Percentiles rank a stretch among this genome's conserved stretches.
Evolutionary conservation across 2,113 vertebrate genomes (phyloP).

Genomic region (Alexandromys fortis): DNA sequence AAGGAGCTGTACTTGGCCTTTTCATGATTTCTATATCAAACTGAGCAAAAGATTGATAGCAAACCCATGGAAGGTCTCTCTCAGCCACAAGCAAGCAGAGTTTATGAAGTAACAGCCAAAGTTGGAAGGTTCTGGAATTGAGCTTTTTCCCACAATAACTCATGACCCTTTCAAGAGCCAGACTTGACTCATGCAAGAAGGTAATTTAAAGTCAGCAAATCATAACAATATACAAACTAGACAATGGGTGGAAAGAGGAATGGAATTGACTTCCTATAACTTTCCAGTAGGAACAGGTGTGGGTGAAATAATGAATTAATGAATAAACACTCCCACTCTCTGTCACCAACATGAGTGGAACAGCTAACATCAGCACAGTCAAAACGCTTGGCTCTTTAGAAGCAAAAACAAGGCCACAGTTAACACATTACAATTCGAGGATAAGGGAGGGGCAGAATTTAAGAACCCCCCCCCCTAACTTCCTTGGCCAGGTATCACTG

Average conservation of each 20-base stretch:
- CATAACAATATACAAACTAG: not conserved
- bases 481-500: not conserved
- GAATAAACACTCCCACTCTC: not conserved
- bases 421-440: not conserved
- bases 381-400: not conserved
- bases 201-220: slow-evolving; percentile 15
- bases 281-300: not conserved
- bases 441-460: not conserved
- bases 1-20: not conserved
- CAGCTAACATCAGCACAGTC: not conserved
- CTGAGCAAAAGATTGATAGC: not conserved
- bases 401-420: not conserved
- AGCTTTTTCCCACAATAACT: not conserved
- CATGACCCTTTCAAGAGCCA: not conserved
- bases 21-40: not conserved
- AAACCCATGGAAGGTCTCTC: not conserved
- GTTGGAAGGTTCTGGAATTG: not conserved
- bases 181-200: not conserved
- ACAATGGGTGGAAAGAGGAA: not conserved
- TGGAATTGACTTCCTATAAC: not conserved
- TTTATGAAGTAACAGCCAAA: not conserved
- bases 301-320: slow-evolving; percentile 1
- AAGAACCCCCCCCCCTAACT: accelerated
- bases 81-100: not conserved
- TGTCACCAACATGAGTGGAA: not conserved